These are phyloP conservation scores for Operophtera brumata DNA, from an alignment of 2,888 invertebrate species.

Conservation along the genomic window DNA sequence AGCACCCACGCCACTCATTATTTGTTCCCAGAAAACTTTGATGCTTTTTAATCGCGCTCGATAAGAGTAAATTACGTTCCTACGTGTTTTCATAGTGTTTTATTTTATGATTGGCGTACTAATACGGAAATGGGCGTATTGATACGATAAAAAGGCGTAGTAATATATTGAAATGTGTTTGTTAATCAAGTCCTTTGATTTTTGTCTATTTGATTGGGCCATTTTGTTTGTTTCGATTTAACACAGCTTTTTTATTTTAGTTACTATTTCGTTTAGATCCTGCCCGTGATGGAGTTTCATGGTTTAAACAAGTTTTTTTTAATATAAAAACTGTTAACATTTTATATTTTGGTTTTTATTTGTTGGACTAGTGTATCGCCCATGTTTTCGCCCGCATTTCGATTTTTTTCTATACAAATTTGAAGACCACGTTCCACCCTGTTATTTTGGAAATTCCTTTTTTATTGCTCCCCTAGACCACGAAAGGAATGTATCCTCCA, in stretches of 20 bases:
- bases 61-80: conserved; percentile 58
- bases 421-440: no score
- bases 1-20: conserved; percentile 64
- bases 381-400: no score
- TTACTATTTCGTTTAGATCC: neutral
- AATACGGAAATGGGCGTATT: conserved; percentile 12
- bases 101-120: conserved; percentile 41
- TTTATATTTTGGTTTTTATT: no score
- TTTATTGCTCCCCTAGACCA: no score
- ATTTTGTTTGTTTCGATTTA: neutral
- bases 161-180: conserved; percentile 16
- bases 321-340: no score
- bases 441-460: no score
- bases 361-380: no score
- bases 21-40: conserved; percentile 68
- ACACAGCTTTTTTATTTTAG: neutral
- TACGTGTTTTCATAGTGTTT: conserved; percentile 46
- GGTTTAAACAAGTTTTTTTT: no score
- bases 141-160: conserved; percentile 24
- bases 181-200: conserved; percentile 13
- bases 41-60: conserved; percentile 60
- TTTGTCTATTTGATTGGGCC: neutral
- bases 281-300: neutral
- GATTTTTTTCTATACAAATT: no score
- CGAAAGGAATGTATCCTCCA: no score